These are phyloP conservation scores for Reticulitermes speratus DNA, from an alignment of 1,140 invertebrate species.

Conservation along the genomic window DNA sequence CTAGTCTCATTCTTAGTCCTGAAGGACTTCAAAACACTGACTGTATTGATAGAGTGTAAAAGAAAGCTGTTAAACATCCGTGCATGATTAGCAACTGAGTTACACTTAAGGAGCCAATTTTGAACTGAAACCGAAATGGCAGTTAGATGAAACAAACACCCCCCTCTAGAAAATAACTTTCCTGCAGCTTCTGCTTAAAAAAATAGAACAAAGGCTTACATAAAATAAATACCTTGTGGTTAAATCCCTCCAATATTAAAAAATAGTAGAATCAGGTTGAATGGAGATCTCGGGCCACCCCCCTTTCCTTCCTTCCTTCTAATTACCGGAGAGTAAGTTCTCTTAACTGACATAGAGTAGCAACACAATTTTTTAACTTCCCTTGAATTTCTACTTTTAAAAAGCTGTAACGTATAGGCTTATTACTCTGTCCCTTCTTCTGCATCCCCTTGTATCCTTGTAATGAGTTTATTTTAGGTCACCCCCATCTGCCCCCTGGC, in stretches of 20 bases:
- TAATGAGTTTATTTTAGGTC: slow-evolving; percentile 19
- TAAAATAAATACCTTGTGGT: not conserved
- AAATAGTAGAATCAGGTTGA: not conserved
- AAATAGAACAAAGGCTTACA: not conserved
- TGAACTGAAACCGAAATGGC: no score
- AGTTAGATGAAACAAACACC: no score
- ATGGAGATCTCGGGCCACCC: not conserved
- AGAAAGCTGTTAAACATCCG: no score
- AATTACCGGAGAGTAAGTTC: not conserved
- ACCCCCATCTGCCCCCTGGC: slow-evolving; percentile 9
- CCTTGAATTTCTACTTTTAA: slow-evolving; percentile 17
- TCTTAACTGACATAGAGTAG: not conserved
- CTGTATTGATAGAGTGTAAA: no score
- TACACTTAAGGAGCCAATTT: no score
- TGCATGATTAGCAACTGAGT: no score
- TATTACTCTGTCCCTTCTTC: not conserved
- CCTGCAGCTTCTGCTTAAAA: not conserved
- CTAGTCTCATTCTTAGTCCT: no score
- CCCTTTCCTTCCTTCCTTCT: not conserved
- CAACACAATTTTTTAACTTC: slow-evolving; percentile 19
- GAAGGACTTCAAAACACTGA: no score
- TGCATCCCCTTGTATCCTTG: slow-evolving; percentile 1
- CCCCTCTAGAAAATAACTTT: no score
- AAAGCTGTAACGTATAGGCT: slow-evolving; percentile 6
- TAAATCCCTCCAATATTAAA: slow-evolving; percentile 17